These are phyloP conservation scores for Platycheirus albimanus DNA, from an alignment of 2,888 invertebrate species.

Conservation along the genomic window DNA sequence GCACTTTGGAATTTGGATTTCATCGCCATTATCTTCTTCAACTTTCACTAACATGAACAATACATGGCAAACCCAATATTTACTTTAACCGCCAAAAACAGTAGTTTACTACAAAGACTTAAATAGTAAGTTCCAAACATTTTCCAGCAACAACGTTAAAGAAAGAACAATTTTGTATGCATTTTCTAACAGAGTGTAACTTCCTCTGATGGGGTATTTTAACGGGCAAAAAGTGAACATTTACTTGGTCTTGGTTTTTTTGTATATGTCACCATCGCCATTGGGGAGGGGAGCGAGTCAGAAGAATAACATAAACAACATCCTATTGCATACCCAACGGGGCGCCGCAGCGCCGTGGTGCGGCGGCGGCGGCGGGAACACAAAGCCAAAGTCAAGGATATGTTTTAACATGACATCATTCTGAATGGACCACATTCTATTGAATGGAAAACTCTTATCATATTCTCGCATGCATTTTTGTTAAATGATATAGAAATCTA, in stretches of 20 bases:
- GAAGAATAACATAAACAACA: conserved; percentile 29
- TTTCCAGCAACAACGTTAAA: too few relatives aligned
- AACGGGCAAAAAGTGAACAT: conserved; percentile 57
- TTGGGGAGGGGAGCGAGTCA: conserved; percentile 15
- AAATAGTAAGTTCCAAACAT: conserved; percentile 56
- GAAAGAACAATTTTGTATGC: too few relatives aligned
- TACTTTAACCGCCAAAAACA: conserved; percentile 20
- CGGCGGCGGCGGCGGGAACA: too few relatives aligned
- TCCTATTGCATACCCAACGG: conserved; percentile 1
- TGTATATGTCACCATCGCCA: conserved; percentile 27
- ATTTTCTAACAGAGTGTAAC: conserved; percentile 11
- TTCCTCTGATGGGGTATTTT: conserved; percentile 13
- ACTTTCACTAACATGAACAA: conserved; percentile 49
- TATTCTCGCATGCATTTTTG: conserved; percentile 71
- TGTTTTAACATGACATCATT: conserved; percentile 69
- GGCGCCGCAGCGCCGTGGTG: too few relatives aligned
- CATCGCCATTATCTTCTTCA: conserved; percentile 14
- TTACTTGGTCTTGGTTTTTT: conserved; percentile 33
- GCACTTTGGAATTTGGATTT: conserved; percentile 24
- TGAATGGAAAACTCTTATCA: conserved; percentile 72
- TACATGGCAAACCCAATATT: conserved; percentile 34
- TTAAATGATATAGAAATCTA: conserved; percentile 32
- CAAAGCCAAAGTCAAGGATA: conserved; percentile 61
- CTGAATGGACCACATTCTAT: conserved; percentile 67
- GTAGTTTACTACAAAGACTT: conserved; percentile 34